Evolutionary conservation across 2,888 invertebrate genomes (phyloP), one percentile per base, ranked within the genome.

Genomic region (Schizaphis graminum): DNA sequence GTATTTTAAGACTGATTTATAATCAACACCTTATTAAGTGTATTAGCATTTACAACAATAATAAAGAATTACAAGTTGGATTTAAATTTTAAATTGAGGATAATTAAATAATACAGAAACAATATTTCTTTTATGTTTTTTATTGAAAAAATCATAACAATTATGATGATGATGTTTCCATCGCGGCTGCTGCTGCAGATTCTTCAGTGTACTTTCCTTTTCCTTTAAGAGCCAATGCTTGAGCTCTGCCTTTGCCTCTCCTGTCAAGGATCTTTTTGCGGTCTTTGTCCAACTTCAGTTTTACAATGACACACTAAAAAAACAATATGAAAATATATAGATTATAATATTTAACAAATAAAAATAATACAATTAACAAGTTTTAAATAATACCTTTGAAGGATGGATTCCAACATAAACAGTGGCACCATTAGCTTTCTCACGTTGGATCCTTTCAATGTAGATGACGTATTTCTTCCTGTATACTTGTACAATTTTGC

Each of bases 341-440:
- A 24, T 57, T n/a, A 49, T 5, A 67, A 47, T 11, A 53, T 67
- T 26, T 92, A 88, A 49, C n/a, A 77, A 10, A 67, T 1, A 35
- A n/a, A n/a, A n/a, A n/a, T n/a, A n/a, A n/a, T n/a, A n/a, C n/a
- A n/a, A n/a, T n/a, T n/a, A n/a, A n/a, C n/a, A n/a, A 21, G 53
- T 49, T n/a, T 7, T 24, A 35, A 77, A 28, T 61, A 95, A 95
- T 96, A 98, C 98, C 97, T 99, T 99, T 95, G 99, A 99, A 95
- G 99, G 99, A 96, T 99, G 99, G 96, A 99, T 99, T 96, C 99
- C 99, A 95, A 99, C 99, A 96, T 99, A 99, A 92, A 99, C 99
- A 95, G 98, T 99, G 95, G 99, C 98, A 95, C 99, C 99, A 96
- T 99, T 99, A 94, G 99, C 99, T 96, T 99, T 99, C 96, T 99